Percentiles rank a stretch among this genome's conserved stretches.
phyloP scores from a whole-genome alignment of 2,113 vertebrate species.

The Aviceda subcristata region DNA sequence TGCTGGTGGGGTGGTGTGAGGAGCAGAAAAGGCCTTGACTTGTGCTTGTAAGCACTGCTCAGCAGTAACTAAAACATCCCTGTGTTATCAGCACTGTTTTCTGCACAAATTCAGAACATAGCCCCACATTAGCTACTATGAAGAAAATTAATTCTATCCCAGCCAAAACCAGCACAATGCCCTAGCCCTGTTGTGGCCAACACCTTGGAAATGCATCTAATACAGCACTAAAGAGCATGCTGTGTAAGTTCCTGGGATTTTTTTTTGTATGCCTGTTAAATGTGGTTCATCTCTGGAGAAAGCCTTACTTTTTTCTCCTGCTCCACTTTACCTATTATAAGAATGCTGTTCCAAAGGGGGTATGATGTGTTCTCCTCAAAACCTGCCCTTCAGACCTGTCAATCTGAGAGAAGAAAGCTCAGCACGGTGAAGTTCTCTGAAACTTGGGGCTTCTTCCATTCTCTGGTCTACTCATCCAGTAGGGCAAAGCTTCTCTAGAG shows the following conservation, averaged over 20 bases:
- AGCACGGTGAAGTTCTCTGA: background rate
- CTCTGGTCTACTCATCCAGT: background rate
- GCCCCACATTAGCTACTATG: no score
- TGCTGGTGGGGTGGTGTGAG: no score
- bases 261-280: no score
- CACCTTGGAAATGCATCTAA: background rate
- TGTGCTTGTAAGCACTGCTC: no score
- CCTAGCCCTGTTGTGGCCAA: background rate
- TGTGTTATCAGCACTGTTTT: no score
- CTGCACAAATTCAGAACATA: no score
- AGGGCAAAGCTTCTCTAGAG: background rate
- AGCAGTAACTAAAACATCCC: no score
- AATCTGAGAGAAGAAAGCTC: background rate
- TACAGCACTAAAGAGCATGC: background rate
- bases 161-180: no score
- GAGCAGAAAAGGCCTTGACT: no score
- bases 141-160: no score
- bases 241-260: background rate
- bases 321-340: background rate
- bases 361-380: background rate
- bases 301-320: background rate
- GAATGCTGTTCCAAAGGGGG: background rate
- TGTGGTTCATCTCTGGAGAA: background rate
- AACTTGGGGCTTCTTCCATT: background rate
- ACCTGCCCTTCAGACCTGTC: background rate